Evolutionary conservation across 2,113 vertebrate species (phyloP), one percentile per base, ranked within the genome.

Genomic region (Spea bombifrons): DNA sequence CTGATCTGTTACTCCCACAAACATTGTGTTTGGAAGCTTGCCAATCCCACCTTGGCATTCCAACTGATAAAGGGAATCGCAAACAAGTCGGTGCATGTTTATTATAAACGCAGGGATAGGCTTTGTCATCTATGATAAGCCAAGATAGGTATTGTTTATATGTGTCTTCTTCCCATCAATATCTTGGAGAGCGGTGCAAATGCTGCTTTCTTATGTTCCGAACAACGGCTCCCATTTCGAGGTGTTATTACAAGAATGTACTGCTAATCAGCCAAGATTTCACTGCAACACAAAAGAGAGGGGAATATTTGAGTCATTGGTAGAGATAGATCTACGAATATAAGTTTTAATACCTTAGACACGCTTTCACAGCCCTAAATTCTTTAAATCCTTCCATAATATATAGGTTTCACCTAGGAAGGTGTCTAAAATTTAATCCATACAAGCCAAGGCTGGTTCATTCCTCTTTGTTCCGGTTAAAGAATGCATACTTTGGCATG

Each of bases 31-130:
- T 88, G 87, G 85, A 84, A 16, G 43, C 83, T 44, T 85, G 85
- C 88, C 88, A 88, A 10, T 83, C 85, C 81, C 81, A 78, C 81
- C 81, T 82, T 72, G 84, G 87, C 88, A 87, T 89, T 87, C 84
- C 77, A 82, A 76, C 85, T 83, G 88, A 87, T 89, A 86, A 87
- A 89, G 74, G 80, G 81, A 67, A 77, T 82, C 83, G 69, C 73
- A 81, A 85, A 71, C 85, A 83, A 88, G 84, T 87, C 85, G 83
- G 82, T 84, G 80, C 86, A 69, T 86, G 85, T 87, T 86, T 87
- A 71, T 85, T 86, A 81, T 82, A 86, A 88, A 88, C 84, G 82
- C 83, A 77, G 76, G 87, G 84, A 81, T 83, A 82, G 85, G 80
- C 70, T 85, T 88, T 88, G 84, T 88, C 86, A 76, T 86, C 82